These are phyloP conservation scores for Cantharis flavilabris DNA, from an alignment of 2,888 invertebrate species.

Conservation along the genomic window DNA sequence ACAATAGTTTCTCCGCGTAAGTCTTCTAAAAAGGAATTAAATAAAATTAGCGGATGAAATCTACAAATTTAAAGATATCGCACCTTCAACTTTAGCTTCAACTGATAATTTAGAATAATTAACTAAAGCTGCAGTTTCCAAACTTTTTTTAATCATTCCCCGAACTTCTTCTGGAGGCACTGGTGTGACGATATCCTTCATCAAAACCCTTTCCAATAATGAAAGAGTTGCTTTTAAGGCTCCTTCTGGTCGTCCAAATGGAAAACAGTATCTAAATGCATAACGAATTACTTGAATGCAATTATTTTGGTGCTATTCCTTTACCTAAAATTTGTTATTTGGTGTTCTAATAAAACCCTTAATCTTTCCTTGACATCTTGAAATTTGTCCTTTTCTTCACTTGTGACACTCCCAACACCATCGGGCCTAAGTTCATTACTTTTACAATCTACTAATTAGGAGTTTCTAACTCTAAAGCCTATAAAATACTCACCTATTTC, in stretches of 20 bases:
- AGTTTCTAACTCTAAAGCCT: conserved; percentile 43
- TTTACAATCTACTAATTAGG: conserved; percentile 55
- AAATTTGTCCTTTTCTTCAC: conserved; percentile 97
- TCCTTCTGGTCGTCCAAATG: conserved; percentile 98
- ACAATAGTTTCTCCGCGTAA: conserved; percentile 81
- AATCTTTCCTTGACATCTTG: conserved; percentile 96
- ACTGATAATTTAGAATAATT: conserved; percentile 96
- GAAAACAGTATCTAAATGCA: conserved; percentile 85
- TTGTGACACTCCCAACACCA: conserved; percentile 97
- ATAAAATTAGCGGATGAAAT: background rate
- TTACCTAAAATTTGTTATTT: conserved; percentile 98
- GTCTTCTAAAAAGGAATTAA: conserved; percentile 64
- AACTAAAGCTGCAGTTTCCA: conserved; percentile 96
- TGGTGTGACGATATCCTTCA: conserved; percentile 98
- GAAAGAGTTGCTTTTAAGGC: conserved; percentile 96
- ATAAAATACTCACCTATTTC: conserved; percentile 80
- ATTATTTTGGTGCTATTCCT: background rate
- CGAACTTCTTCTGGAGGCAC: conserved; percentile 96
- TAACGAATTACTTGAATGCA: background rate
- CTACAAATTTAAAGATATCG: conserved; percentile 29
- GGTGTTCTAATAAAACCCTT: conserved; percentile 89
- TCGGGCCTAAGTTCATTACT: conserved; percentile 80
- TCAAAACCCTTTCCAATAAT: conserved; percentile 92
- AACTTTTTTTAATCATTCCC: conserved; percentile 92
- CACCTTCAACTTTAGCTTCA: conserved; percentile 97